Conservation (phyloP, 2,113 vertebrate species). For the Recurvirostra avosetta region DNA sequence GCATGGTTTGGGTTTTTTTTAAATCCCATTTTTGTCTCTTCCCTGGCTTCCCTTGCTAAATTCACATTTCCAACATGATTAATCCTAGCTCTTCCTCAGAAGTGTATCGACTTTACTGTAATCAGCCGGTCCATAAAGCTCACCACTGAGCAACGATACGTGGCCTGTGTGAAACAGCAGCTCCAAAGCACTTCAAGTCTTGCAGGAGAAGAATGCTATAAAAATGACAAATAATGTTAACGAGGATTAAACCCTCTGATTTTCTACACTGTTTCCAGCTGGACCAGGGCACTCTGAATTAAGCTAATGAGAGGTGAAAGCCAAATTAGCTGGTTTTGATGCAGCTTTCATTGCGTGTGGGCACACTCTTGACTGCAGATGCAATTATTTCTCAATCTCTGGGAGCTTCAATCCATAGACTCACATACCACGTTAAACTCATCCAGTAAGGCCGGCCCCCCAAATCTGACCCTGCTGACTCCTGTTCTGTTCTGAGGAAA, state of each 20-base stretch:
- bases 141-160: background rate
- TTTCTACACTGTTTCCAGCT: background rate
- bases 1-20: too few species aligned
- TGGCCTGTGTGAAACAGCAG: background rate
- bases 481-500: background rate
- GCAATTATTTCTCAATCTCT: background rate
- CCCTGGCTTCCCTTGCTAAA: background rate
- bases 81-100: background rate
- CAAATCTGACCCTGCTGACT: background rate
- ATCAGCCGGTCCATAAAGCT: background rate
- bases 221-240: background rate
- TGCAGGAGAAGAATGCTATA: background rate
- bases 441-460: background rate
- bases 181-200: background rate
- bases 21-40: background rate
- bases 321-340: background rate
- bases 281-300: background rate
- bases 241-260: background rate
- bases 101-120: background rate
- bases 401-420: background rate
- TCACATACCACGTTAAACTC: background rate
- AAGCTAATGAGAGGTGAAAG: constrained; percentile 1
- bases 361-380: background rate
- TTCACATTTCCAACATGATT: background rate
- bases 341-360: background rate